Conservation (phyloP, 2,797 vertebrate genomes). For the Tokudaia muenninki region DNA sequence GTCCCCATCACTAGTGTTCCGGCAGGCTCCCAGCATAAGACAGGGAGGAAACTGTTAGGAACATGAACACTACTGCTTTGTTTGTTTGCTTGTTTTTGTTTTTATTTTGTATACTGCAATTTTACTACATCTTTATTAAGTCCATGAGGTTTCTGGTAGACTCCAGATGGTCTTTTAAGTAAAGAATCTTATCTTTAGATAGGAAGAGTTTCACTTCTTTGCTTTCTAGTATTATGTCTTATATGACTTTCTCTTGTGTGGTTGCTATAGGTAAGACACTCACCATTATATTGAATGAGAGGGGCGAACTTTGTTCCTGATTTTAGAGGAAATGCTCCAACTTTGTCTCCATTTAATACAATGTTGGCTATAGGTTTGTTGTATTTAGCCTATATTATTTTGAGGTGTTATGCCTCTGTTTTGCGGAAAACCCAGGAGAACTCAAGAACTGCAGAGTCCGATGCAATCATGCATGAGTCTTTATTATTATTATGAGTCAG, state of each 20-base stretch:
- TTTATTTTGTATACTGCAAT: not conserved
- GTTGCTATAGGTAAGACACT: not conserved
- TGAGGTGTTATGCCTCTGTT: not conserved
- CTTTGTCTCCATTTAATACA: not conserved
- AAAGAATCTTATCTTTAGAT: not conserved
- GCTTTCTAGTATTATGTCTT: not conserved
- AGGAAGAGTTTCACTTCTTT: not conserved
- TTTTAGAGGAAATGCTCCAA: not conserved
- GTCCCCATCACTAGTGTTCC: not conserved
- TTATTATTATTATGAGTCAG: no score
- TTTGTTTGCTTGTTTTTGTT: not conserved
- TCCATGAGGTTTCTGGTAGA: not conserved
- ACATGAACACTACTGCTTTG: not conserved
- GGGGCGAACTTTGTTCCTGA: not conserved
- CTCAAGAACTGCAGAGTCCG: no score
- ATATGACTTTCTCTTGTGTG: not conserved
- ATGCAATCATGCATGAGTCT: no score
- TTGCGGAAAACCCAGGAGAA: no score
- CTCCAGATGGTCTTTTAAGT: not conserved
- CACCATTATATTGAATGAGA: not conserved
- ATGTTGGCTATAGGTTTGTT: no score
- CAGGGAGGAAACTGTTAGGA: not conserved
- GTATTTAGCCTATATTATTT: not conserved
- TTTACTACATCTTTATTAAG: not conserved
- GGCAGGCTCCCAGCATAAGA: not conserved